Base-by-base conservation (phyloP, 2,888 invertebrate genomes). In the Furcula furcula region DNA sequence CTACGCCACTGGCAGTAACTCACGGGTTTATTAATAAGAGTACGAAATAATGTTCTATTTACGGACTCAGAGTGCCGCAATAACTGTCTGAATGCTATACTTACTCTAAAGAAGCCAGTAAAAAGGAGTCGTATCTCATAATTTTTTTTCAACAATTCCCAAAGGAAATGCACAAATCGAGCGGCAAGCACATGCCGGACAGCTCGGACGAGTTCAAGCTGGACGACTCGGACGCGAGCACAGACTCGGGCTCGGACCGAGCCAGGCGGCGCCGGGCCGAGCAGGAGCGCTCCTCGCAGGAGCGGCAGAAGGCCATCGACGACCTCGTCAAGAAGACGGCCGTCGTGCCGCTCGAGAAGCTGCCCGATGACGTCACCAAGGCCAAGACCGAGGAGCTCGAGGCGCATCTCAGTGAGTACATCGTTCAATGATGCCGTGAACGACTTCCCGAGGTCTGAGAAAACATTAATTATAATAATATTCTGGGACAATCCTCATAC, bases 111-210 rank as follows among this genome's bases (percentile, higher is more conserved):
- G n/a, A n/a, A n/a, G n/a, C n/a, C n/a, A n/a, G n/a, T n/a, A n/a
- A n/a, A n/a, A n/a, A n/a, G n/a, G n/a, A n/a, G n/a, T n/a, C n/a
- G n/a, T n/a, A n/a, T n/a, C n/a, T n/a, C n/a, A n/a, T n/a, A n/a
- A n/a, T n/a, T n/a, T n/a, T n/a, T n/a, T n/a, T n/a, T n/a, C n/a
- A n/a, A n/a, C n/a, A n/a, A n/a, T n/a, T n/a, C n/a, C n/a, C 5
- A n/a, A 65, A 88, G 89, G 89, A 89, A 55, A 84, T 87, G 76
- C 89, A 89, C 71, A 89, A 89, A 42, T 86, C 87, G 1, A 86
- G 86, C 66, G 89, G 89, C 45, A 89, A 90, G 46, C 90, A 90
- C 71, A 89, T 87, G 88, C 76, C 82, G 29, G 89, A 89, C 62
- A 88, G 86, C 36, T 88, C 88, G 1, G 87, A 89, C 61, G 89